These are phyloP conservation scores for Pristis pectinata DNA, from an alignment of 2,797 vertebrate species.

Conservation along the genomic window DNA sequence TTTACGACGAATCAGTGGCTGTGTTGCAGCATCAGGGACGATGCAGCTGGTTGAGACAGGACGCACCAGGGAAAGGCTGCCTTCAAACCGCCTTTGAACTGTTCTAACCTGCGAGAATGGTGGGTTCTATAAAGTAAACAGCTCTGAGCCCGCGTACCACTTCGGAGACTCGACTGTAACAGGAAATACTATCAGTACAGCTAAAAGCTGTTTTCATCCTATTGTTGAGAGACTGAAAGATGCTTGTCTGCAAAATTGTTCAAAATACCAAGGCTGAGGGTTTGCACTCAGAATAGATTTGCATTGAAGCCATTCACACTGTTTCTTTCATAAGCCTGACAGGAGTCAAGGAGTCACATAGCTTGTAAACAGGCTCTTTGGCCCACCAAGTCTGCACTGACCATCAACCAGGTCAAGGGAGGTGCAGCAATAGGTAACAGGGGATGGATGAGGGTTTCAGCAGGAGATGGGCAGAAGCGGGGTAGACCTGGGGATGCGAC, in stretches of 20 bases:
- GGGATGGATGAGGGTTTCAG: too few relatives aligned
- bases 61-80: not conserved
- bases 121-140: not conserved
- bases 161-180: not conserved
- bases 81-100: not conserved
- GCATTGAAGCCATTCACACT: not conserved
- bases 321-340: not conserved
- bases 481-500: too few relatives aligned
- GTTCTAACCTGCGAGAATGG: not conserved
- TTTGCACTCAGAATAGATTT: not conserved
- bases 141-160: not conserved
- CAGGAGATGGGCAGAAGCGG: too few relatives aligned
- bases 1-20: not conserved
- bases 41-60: constrained; percentile 11
- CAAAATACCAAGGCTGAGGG: not conserved
- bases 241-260: not conserved
- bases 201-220: not conserved
- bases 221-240: not conserved
- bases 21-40: not conserved
- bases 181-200: constrained; percentile 32
- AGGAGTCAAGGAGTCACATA: too few relatives aligned
- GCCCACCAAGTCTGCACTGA: too few relatives aligned
- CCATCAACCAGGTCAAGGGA: too few relatives aligned
- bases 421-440: too few relatives aligned
- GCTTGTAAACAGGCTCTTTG: too few relatives aligned